phyloP scores from a whole-genome alignment of 2,113 vertebrate genomes.

The Cavia aperea region DNA sequence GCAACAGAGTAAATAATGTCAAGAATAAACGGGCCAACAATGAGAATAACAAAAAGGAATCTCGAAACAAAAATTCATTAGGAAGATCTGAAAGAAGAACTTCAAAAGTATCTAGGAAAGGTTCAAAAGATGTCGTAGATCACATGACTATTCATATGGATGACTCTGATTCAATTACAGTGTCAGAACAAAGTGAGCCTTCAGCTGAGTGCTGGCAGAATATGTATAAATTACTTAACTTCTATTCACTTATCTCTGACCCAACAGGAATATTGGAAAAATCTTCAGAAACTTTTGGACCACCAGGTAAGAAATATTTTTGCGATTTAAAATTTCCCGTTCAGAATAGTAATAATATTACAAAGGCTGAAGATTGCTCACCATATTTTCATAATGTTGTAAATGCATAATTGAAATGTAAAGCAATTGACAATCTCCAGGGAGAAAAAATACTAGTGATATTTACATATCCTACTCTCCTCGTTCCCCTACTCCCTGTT shows the following conservation, averaged over 20 bases:
- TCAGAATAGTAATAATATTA: background rate
- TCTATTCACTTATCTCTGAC: constrained; percentile 98
- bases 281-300: constrained; percentile 86
- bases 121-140: constrained; percentile 95
- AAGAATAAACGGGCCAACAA: constrained; percentile 85
- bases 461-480: background rate
- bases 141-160: constrained; percentile 97
- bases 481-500: background rate
- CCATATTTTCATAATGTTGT: background rate
- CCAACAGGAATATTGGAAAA: constrained; percentile 97
- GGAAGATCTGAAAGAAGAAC: constrained; percentile 92
- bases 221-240: constrained; percentile 99
- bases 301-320: constrained; percentile 81
- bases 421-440: background rate
- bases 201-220: constrained; percentile 99
- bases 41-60: constrained; percentile 85
- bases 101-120: constrained; percentile 94
- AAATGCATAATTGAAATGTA: background rate
- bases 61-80: constrained; percentile 87
- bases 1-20: constrained; percentile 82
- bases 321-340: background rate
- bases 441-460: background rate
- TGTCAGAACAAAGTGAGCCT: constrained; percentile 97
- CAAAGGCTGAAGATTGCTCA: background rate
- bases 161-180: constrained; percentile 97